A percentile compares a stretch with the other conserved stretches of the same genome.
Evolutionary conservation across 2,113 vertebrate genomes (phyloP).

Genomic region (Uria aalge): DNA sequence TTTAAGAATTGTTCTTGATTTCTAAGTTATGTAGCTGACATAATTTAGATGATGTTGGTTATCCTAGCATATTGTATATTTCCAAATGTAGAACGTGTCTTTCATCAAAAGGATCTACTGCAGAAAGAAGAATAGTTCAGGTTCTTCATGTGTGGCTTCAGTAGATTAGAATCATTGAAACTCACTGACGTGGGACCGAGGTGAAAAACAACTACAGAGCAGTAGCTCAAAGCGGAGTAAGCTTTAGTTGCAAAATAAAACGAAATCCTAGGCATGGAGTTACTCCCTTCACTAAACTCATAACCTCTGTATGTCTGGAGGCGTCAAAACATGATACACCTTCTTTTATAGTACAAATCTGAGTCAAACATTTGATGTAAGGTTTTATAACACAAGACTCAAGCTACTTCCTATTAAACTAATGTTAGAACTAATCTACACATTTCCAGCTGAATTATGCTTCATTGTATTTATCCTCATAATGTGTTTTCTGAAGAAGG

Average conservation of each 20-base stretch:
- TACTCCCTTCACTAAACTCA: background rate
- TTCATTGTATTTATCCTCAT: background rate
- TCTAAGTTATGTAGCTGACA: background rate
- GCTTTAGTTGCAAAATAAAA: background rate
- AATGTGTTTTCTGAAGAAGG: background rate
- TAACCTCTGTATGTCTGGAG: background rate
- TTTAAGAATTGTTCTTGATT: background rate
- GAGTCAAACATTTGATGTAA: background rate
- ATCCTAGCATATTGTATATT: background rate
- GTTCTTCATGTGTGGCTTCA: background rate
- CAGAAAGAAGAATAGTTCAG: background rate
- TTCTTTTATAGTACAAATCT: background rate
- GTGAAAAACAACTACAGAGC: background rate
- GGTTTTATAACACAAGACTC: background rate
- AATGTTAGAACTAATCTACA: fast-evolving
- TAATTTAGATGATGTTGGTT: background rate
- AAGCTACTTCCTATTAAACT: background rate
- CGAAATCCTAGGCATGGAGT: background rate
- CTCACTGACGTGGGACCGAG: fast-evolving
- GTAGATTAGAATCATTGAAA: background rate
- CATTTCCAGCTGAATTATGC: background rate
- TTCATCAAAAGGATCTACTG: background rate
- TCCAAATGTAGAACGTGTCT: background rate
- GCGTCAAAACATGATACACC: background rate
- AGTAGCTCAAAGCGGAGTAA: background rate